Percentiles rank a stretch among this genome's conserved stretches.
These are phyloP conservation scores for Drosophila gaucha DNA, from an alignment of 2,888 invertebrate species.

Conservation along the genomic window DNA sequence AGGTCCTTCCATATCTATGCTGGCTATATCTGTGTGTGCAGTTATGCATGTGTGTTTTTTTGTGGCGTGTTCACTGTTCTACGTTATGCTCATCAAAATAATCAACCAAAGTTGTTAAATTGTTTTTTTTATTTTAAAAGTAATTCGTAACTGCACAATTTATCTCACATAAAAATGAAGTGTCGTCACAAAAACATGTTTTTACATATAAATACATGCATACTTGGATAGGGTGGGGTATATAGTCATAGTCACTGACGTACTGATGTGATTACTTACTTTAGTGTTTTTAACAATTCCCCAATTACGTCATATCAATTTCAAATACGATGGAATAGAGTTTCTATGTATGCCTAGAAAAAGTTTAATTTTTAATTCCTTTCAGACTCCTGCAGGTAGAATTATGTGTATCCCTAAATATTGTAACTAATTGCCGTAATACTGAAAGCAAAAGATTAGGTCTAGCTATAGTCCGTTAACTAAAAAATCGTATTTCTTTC, in stretches of 20 bases:
- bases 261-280: neutral
- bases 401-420: too few species aligned
- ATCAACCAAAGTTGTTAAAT: constrained; percentile 70
- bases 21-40: constrained; percentile 10
- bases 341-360: constrained; percentile 1
- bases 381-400: too few species aligned
- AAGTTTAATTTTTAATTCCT: too few species aligned
- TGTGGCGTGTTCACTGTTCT: constrained; percentile 67
- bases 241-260: constrained; percentile 12
- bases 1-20: neutral
- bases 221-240: constrained; percentile 1
- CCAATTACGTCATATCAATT: neutral
- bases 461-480: too few species aligned
- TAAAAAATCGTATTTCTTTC: too few species aligned
- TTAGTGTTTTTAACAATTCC: neutral
- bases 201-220: constrained; percentile 17
- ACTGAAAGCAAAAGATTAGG: too few species aligned
- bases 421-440: too few species aligned
- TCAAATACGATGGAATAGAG: too few species aligned
- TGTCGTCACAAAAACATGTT: constrained; percentile 50
- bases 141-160: constrained; percentile 63
- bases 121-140: constrained; percentile 49
- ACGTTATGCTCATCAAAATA: constrained; percentile 69
- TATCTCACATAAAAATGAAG: constrained; percentile 69
- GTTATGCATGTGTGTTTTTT: constrained; percentile 11